A percentile compares a stretch with the other conserved stretches of the same genome.
Conservation (phyloP, 2,113 vertebrate species). For the Sinocyclocheilus anophthalmus region DNA sequence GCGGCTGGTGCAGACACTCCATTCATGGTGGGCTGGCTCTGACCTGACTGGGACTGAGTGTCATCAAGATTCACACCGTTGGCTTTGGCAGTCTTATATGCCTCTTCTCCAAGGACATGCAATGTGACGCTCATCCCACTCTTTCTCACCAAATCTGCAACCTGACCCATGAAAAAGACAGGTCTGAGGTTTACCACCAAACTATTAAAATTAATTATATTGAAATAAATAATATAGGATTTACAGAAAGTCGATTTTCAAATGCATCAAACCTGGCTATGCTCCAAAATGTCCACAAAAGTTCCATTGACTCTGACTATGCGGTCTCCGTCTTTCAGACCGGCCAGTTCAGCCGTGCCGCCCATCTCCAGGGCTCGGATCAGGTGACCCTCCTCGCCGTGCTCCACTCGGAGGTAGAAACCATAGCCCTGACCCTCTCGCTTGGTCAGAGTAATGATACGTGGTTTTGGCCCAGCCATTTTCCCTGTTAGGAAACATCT, state of each 20-base stretch:
- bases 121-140: constrained; percentile 80
- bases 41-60: constrained; percentile 47
- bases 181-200: not conserved
- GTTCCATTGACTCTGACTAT: constrained; percentile 85
- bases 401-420: constrained; percentile 88
- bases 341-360: constrained; percentile 84
- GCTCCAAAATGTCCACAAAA: constrained; percentile 85
- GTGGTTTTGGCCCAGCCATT: constrained; percentile 80
- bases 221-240: too few relatives aligned
- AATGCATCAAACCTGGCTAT: constrained; percentile 77
- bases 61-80: constrained; percentile 74
- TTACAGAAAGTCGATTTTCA: not conserved
- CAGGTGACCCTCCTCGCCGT: constrained; percentile 83
- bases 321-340: constrained; percentile 91
- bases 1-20: constrained; percentile 57
- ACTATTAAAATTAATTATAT: too few relatives aligned
- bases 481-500: constrained; percentile 57
- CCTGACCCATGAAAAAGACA: constrained; percentile 69
- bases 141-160: constrained; percentile 83
- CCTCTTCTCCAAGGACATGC: constrained; percentile 81
- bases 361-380: constrained; percentile 82
- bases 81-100: constrained; percentile 81
- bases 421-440: constrained; percentile 80
- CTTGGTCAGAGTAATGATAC: constrained; percentile 84
- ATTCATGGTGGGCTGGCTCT: constrained; percentile 56